phyloP scores from a whole-genome alignment of 2,888 invertebrate genomes.

The Drosophila falleni region DNA sequence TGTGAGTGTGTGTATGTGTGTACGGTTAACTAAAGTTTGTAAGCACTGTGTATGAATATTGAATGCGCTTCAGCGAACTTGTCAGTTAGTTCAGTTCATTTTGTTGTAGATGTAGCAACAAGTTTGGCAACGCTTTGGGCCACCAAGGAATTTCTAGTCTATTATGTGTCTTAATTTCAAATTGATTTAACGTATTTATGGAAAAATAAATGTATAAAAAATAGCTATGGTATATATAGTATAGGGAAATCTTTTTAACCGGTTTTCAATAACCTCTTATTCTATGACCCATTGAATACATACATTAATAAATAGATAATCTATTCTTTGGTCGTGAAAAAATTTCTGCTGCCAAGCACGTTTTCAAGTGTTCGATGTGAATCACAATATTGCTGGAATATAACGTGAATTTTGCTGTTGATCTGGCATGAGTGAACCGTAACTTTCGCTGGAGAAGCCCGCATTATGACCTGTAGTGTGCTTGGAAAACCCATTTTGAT shows the following conservation, averaged over 20 bases:
- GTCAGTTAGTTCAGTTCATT: constrained; percentile 24
- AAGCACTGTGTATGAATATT: constrained; percentile 54
- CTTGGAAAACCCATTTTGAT: constrained; percentile 36
- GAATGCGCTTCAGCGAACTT: constrained; percentile 29
- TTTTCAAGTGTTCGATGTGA: not conserved
- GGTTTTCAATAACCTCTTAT: not conserved
- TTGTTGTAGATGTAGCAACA: constrained; percentile 11
- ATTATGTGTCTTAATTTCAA: not conserved
- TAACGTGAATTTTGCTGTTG: constrained; percentile 4
- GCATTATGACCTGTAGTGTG: constrained; percentile 27
- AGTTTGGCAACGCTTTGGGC: constrained; percentile 8
- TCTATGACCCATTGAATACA: not conserved
- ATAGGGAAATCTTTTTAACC: too few relatives aligned
- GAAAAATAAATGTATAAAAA: too few relatives aligned
- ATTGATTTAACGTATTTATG: not conserved
- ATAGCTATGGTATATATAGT: too few relatives aligned
- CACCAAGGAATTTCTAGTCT: not conserved
- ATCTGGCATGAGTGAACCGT: not conserved
- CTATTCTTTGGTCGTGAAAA: not conserved
- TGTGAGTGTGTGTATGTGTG: constrained; percentile 15
- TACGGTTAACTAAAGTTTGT: constrained; percentile 45
- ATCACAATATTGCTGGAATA: not conserved
- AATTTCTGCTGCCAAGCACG: constrained; percentile 5
- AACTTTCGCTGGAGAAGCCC: constrained; percentile 7
- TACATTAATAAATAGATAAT: not conserved